A percentile compares a stretch with the other conserved stretches of the same genome.
phyloP scores from a whole-genome alignment of 2,888 invertebrate genomes.

The Phymatocera aterrima region DNA sequence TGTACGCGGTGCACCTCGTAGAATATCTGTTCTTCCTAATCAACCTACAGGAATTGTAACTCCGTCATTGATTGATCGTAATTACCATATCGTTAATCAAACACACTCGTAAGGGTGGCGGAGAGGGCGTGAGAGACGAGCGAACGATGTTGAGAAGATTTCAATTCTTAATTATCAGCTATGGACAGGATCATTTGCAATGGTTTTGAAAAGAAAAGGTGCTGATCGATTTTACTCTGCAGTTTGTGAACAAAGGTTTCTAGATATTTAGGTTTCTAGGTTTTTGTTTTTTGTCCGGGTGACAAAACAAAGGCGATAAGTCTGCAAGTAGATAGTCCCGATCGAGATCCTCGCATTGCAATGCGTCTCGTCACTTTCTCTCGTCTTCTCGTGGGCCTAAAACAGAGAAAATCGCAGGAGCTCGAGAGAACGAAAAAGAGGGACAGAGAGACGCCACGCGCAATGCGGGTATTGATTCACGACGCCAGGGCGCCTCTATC shows the following conservation, averaged over 20 bases:
- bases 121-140: neutral
- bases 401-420: conserved; percentile 41
- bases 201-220: neutral
- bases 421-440: conserved; percentile 72
- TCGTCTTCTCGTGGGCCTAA: conserved; percentile 47
- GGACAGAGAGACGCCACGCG: conserved; percentile 75
- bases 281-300: no score
- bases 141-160: neutral
- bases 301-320: neutral
- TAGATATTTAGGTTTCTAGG: no score
- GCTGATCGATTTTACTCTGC: neutral
- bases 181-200: no score
- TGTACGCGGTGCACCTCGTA: neutral
- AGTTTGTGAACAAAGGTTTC: neutral
- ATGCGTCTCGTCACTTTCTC: conserved; percentile 62
- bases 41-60: neutral
- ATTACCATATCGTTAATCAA: conserved; percentile 20
- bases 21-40: neutral
- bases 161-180: neutral
- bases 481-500: conserved; percentile 66
- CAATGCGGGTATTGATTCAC: conserved; percentile 75
- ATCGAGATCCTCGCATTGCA: conserved; percentile 33
- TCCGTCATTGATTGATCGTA: conserved; percentile 25
- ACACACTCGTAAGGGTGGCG: neutral
- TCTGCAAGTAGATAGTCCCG: conserved; percentile 27